Evolutionary conservation across 2,797 vertebrate species (phyloP), one percentile per base, ranked within the genome.

Genomic region (Sitta carolinensis): DNA sequence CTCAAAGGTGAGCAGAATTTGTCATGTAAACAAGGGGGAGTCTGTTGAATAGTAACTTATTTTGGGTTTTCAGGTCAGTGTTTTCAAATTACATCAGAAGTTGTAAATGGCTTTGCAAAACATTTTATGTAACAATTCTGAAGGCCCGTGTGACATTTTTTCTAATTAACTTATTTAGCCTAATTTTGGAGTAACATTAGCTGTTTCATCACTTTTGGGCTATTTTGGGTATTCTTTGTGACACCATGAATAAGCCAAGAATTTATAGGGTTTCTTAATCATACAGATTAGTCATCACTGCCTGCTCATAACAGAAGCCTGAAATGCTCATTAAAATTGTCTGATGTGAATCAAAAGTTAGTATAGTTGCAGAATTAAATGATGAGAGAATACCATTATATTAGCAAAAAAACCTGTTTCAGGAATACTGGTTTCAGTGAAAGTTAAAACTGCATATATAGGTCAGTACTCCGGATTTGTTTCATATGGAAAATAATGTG

Each of bases 281-380:
- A 96, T 96, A 90, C 92, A 78, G 87, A 96, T 97, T 97, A 97
- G 90, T 98, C 97, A 98, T 97, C 95, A 92, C 83, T 95, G 93
- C 95, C 95, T 96, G 93, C 90, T 98, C 95, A 95, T 96, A 97
- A 94, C 94, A 97, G 97, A 96, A 96, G 85, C 91, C 86, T 94
- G 83, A 97, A 97, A 96, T 96, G 90, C 55, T 97, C 93, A 89
- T 93, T 97, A 95, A 97, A 96, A 92, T 97, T 97, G 81, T 97
- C 95, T 97, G 93, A 95, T 97, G 94, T 93, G 97, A 97, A 97
- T 97, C 93, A 96, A 96, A 97, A 97, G 92, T 96, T 94, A 87
- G 85, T 96, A 81, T 94, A 95, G 97, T 92, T 95, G 87, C 95
- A 97, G 94, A 97, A 97, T 97, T 97, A 96, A 96, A 85, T 95